Evolutionary conservation across 2,797 vertebrate species (phyloP), one percentile per base, ranked within the genome.

Genomic region (Periparus ater): DNA sequence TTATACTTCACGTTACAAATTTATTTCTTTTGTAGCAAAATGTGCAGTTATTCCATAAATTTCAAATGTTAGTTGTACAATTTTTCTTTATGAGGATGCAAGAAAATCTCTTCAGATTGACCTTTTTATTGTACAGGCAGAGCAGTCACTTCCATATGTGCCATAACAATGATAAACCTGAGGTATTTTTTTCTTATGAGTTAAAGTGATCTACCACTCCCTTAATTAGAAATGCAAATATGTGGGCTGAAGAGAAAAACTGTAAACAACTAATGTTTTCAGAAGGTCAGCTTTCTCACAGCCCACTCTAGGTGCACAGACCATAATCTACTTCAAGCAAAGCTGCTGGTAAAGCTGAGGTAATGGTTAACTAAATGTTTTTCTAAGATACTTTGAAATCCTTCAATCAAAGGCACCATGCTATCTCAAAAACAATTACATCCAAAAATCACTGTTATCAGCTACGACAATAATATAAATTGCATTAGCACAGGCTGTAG

Each of bases 31-130:
- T 85, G 23, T 57, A 70, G 29, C 10, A 87, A 76, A 85, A 72
- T 67, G 36, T 81, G n/a, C 55, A 77, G 17, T 38, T 67, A 51
- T 70, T 94, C 72, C 58, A 77, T 90, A 97, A 66, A 96, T 96
- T 95, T 95, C 70, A 93, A 94, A 82, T 34, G 22, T 85, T 92
- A 93, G 92, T 90, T 91, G 21, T 58, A 70, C 79, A 94, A 94
- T 94, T 97, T 95, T 88, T 88, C 81, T 93, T 96, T 94, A 89
- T 62, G 47, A 93, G 72, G 60, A 60, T 81, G 71, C 27, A 90
- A 93, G 70, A 93, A 89, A 95, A 61, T 82, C 88, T 95, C 66
- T 88, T 96, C 89, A 88, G 57, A 93, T 26, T 42, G 34, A 47
- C 76, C 45, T 88, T 91, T 79, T 53, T 91, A 73, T 89, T 79